Percentiles rank a stretch among this genome's conserved stretches.
phyloP scores from a whole-genome alignment of 2,888 invertebrate genomes.

The Amphimallon solstitiale region DNA sequence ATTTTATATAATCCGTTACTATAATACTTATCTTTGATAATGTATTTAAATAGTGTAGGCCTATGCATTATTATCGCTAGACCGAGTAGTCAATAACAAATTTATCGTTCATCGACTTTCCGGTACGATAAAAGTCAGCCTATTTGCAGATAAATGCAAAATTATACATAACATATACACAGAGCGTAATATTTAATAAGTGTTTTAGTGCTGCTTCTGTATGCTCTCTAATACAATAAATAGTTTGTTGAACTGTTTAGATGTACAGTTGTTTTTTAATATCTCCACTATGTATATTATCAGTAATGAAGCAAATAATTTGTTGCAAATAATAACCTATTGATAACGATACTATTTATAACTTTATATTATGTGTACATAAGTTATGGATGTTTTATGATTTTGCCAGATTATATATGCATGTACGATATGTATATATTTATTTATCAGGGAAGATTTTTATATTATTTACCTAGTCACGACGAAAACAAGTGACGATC shows the following conservation, averaged over 20 bases:
- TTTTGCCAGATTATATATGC: too few species aligned
- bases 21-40: conserved; percentile 7
- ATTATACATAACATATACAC: conserved; percentile 10
- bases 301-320: conserved; percentile 17
- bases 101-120: conserved; percentile 35
- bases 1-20: conserved; percentile 1
- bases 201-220: background rate
- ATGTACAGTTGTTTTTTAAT: conserved; percentile 17
- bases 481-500: too few species aligned
- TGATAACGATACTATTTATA: conserved; percentile 2
- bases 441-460: too few species aligned
- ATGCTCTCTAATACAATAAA: conserved; percentile 20
- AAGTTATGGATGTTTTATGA: too few species aligned
- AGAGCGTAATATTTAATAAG: background rate
- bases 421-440: too few species aligned
- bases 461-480: too few species aligned
- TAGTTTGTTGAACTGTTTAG: conserved; percentile 32
- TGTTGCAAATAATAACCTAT: conserved; percentile 16
- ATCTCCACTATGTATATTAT: conserved; percentile 19
- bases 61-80: conserved; percentile 18
- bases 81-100: conserved; percentile 29
- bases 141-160: conserved; percentile 37
- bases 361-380: background rate
- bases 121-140: conserved; percentile 26
- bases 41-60: conserved; percentile 6